Evolutionary conservation across 2,888 invertebrate species (phyloP).

Genomic region (Ethmia dodecea): DNA sequence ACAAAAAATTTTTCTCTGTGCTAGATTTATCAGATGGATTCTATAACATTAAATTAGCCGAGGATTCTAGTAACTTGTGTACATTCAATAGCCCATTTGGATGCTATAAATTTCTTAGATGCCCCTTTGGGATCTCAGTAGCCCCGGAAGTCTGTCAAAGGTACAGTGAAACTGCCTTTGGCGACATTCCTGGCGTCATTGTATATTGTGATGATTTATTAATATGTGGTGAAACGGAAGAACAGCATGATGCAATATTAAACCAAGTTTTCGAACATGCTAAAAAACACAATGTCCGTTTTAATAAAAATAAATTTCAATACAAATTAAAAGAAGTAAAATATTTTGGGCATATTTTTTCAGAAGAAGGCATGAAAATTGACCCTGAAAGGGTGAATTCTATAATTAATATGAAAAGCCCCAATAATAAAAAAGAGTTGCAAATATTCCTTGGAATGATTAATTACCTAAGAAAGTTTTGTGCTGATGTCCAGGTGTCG

Average conservation of each 20-base stretch:
- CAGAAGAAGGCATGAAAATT: no score
- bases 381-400: no score
- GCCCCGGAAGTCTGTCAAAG: constrained; percentile 37
- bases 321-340: constrained; percentile 18
- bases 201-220: constrained; percentile 38
- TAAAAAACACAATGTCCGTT: constrained; percentile 15
- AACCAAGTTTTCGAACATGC: constrained; percentile 13
- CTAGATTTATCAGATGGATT: constrained; percentile 19
- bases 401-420: no score
- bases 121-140: constrained; percentile 34
- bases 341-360: no score
- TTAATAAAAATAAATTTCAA: constrained; percentile 27
- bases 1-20: constrained; percentile 17
- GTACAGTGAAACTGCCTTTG: constrained; percentile 29
- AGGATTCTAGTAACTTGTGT: constrained; percentile 14
- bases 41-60: constrained; percentile 18
- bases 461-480: no score
- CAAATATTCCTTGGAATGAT: no score
- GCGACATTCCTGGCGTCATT: constrained; percentile 31
- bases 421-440: no score
- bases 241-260: constrained; percentile 17
- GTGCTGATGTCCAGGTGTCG: no score
- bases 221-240: constrained; percentile 20
- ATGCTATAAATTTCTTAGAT: constrained; percentile 27
- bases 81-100: constrained; percentile 19